These are phyloP conservation scores for Okapia johnstoni DNA, from an alignment of 2,113 vertebrate genomes.

Conservation along the genomic window DNA sequence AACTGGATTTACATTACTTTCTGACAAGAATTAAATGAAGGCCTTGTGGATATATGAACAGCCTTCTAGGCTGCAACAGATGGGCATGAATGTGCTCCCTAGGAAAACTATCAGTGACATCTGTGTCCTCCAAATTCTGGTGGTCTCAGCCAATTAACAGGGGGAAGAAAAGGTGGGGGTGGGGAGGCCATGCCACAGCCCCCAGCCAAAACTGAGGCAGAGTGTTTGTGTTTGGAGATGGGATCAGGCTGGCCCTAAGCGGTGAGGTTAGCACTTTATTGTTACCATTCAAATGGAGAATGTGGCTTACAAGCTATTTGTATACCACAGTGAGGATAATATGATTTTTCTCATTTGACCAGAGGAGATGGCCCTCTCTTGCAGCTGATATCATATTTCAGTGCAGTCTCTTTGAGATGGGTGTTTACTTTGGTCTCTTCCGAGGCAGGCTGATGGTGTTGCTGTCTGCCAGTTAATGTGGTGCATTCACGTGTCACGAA, in stretches of 20 bases:
- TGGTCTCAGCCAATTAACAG: slow-evolving; percentile 88
- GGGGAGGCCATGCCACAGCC: slow-evolving; percentile 63
- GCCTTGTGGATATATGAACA: slow-evolving; percentile 88
- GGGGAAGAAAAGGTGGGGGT: slow-evolving; percentile 35
- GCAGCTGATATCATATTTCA: slow-evolving; percentile 47
- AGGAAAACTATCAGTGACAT: slow-evolving; percentile 90
- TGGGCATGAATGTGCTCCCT: slow-evolving; percentile 90
- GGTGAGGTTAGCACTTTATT: slow-evolving; percentile 56
- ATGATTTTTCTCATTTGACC: slow-evolving; percentile 63
- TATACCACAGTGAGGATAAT: slow-evolving; percentile 36
- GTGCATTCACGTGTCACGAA: neutral
- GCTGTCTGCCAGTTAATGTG: neutral
- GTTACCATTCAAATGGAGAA: slow-evolving; percentile 40
- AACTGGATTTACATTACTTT: slow-evolving; percentile 92
- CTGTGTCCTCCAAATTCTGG: slow-evolving; percentile 91
- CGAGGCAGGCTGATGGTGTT: neutral
- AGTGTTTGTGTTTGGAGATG: slow-evolving; percentile 83
- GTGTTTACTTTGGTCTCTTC: slow-evolving; percentile 16
- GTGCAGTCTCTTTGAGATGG: neutral
- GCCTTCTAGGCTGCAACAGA: slow-evolving; percentile 89
- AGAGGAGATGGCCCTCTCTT: slow-evolving; percentile 11
- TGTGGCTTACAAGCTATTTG: slow-evolving; percentile 59
- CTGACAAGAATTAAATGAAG: slow-evolving; percentile 92
- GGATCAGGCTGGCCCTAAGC: slow-evolving; percentile 79
- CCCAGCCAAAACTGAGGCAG: slow-evolving; percentile 71